Evolutionary conservation across 2,888 invertebrate genomes (phyloP).

Genomic region (Himalopsyche japonica): DNA sequence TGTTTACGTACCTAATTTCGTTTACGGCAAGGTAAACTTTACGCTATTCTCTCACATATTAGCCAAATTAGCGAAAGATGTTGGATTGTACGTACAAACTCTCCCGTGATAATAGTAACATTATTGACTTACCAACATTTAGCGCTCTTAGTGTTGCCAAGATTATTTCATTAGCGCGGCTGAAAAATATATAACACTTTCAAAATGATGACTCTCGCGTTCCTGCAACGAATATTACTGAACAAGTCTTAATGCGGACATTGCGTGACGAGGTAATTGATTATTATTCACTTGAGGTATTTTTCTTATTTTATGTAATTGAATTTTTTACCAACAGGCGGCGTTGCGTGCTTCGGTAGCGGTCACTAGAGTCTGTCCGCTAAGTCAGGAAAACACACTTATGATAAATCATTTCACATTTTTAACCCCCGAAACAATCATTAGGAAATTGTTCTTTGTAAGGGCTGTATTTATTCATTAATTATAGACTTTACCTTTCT

Average conservation of each 20-base stretch:
- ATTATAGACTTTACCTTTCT: background rate
- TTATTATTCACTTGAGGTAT: constrained; percentile 16
- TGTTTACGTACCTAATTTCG: background rate
- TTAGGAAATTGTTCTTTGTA: background rate
- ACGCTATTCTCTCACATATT: background rate
- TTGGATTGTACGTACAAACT: background rate
- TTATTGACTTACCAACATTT: background rate
- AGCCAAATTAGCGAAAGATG: background rate
- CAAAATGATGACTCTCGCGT: background rate
- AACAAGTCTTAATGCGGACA: constrained; percentile 7
- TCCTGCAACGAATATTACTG: background rate
- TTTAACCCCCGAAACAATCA: background rate
- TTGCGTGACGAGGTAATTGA: constrained; percentile 27
- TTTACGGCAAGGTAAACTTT: background rate
- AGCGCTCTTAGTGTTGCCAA: background rate
- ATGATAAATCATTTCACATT: constrained; percentile 6
- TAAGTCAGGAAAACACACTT: constrained; percentile 4
- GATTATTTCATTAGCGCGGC: background rate
- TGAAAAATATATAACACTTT: background rate
- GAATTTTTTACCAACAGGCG: constrained; percentile 14
- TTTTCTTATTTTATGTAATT: constrained; percentile 28
- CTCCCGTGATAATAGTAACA: background rate
- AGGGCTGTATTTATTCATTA: background rate
- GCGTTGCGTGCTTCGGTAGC: constrained; percentile 7
- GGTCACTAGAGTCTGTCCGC: background rate